Evolutionary conservation across 2,888 invertebrate species (phyloP).

Genomic region (Bombyx huttoni): DNA sequence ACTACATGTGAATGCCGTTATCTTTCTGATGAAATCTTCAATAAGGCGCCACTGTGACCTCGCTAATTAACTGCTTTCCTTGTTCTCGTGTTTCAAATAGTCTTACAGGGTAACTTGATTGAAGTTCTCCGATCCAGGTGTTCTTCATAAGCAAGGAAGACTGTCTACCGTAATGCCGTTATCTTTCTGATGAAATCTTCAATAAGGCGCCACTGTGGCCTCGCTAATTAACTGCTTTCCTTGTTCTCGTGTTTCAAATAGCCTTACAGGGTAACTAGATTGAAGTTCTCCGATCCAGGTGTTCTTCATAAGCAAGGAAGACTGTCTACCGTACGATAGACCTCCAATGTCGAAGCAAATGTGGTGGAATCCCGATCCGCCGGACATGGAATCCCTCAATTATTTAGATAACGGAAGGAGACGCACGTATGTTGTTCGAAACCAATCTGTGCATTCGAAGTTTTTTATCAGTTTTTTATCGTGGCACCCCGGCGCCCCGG

Average conservation of each 20-base stretch:
- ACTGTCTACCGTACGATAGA: slow-evolving; percentile 37
- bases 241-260: too few relatives aligned
- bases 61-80: too few relatives aligned
- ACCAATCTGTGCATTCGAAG: too few relatives aligned
- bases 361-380: slow-evolving; percentile 55
- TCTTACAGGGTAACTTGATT: background rate
- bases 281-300: slow-evolving; percentile 26
- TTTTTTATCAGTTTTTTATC: too few relatives aligned
- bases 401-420: slow-evolving; percentile 29
- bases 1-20: too few relatives aligned
- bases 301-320: slow-evolving; percentile 53
- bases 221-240: too few relatives aligned
- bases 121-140: slow-evolving; percentile 26
- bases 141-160: slow-evolving; percentile 55
- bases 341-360: slow-evolving; percentile 48
- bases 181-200: too few relatives aligned
- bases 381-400: slow-evolving; percentile 29
- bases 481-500: too few relatives aligned
- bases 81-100: too few relatives aligned
- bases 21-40: too few relatives aligned
- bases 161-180: slow-evolving; percentile 42
- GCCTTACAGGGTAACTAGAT: background rate
- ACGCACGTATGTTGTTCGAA: slow-evolving; percentile 25
- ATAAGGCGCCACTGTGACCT: too few relatives aligned
- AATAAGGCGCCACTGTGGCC: too few relatives aligned